Evolutionary conservation across 2,888 invertebrate species (phyloP).

Genomic region (Gisinianus flammeolus): DNA sequence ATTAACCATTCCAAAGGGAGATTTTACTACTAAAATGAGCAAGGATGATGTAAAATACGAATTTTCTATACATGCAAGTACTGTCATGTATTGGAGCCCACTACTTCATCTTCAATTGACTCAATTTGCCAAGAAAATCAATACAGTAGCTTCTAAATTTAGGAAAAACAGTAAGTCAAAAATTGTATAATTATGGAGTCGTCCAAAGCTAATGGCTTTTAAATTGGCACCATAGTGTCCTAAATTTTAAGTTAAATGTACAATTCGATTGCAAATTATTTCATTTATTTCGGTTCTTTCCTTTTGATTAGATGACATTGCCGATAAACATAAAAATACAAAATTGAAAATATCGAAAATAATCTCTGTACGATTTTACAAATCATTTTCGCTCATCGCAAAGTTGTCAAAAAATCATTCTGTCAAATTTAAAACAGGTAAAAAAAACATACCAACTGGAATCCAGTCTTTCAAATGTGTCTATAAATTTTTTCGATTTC

Average conservation of each 20-base stretch:
- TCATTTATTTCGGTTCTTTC: no score
- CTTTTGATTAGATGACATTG: no score
- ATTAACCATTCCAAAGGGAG: constrained; percentile 57
- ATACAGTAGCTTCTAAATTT: constrained; percentile 33
- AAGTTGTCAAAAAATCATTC: constrained; percentile 57
- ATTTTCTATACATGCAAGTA: constrained; percentile 49
- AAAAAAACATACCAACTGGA: no score
- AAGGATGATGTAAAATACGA: constrained; percentile 39
- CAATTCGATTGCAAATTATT: no score
- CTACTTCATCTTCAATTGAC: constrained; percentile 55
- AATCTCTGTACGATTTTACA: constrained; percentile 43
- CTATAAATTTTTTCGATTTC: neutral
- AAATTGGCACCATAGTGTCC: no score
- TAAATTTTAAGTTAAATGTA: no score
- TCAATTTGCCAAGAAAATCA: constrained; percentile 50
- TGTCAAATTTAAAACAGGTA: constrained; percentile 56
- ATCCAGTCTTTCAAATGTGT: no score
- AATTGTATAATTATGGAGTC: no score
- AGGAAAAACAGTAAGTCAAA: constrained; percentile 9
- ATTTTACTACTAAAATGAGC: constrained; percentile 37
- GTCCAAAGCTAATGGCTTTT: no score
- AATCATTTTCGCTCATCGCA: constrained; percentile 55
- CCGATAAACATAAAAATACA: neutral
- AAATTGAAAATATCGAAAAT: neutral
- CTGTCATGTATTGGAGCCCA: constrained; percentile 57